Percentiles rank a stretch among this genome's conserved stretches.
Evolutionary conservation across 2,797 vertebrate species (phyloP).

Genomic region (Microctenopoma steveboyesi): DNA sequence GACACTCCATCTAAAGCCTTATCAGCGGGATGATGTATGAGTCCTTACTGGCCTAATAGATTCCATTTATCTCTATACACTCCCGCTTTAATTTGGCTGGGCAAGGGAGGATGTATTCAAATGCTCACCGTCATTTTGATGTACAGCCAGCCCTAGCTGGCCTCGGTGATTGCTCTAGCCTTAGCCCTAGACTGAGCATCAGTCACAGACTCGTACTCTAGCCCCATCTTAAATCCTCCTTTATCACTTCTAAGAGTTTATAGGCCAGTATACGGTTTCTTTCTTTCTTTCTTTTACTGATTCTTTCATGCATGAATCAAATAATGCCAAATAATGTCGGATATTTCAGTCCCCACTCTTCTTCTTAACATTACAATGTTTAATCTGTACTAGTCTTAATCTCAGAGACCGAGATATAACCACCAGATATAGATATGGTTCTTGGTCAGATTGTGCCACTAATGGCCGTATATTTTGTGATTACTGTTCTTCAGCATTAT

Average conservation of each 20-base stretch:
- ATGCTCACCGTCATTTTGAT: conserved; percentile 77
- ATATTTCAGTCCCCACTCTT: conserved; percentile 18
- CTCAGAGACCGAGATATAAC: conserved; percentile 14
- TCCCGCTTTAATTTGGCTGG: conserved; percentile 79
- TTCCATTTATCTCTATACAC: conserved; percentile 83
- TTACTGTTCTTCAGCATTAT: not conserved
- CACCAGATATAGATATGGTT: not conserved
- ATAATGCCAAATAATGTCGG: conserved; percentile 24
- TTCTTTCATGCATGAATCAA: conserved; percentile 16
- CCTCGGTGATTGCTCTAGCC: conserved; percentile 50
- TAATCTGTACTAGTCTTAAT: conserved; percentile 5
- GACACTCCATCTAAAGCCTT: conserved; percentile 73
- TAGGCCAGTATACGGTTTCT: conserved; percentile 5
- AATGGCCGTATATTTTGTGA: not conserved
- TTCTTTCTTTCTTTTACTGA: not conserved
- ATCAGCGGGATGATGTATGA: conserved; percentile 80
- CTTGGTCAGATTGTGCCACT: not conserved
- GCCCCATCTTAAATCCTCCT: conserved; percentile 13
- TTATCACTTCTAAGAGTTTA: conserved; percentile 16
- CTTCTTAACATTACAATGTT: conserved; percentile 7
- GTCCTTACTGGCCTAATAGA: conserved; percentile 81
- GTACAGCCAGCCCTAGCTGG: conserved; percentile 58
- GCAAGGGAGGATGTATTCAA: conserved; percentile 77
- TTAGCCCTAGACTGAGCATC: conserved; percentile 25
- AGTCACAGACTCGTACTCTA: conserved; percentile 21